Conservation (phyloP, 2,888 invertebrate species). For the Nomada lathburiana region DNA sequence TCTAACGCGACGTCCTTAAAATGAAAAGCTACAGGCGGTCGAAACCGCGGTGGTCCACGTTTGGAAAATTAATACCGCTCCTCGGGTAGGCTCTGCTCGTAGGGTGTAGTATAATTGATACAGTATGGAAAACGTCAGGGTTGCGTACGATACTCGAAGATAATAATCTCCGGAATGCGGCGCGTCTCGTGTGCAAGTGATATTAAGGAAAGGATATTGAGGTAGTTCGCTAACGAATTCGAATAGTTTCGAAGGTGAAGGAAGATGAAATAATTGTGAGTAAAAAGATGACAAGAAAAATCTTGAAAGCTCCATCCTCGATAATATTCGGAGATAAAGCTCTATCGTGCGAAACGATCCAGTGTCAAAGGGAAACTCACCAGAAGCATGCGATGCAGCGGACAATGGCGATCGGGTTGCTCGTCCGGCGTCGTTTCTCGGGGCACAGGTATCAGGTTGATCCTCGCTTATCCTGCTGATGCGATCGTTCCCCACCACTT, state of each 20-base stretch:
- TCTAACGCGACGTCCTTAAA: constrained; percentile 1
- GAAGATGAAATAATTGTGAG: too few relatives aligned
- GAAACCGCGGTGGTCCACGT: neutral
- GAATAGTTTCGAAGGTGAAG: too few relatives aligned
- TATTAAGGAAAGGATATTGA: too few relatives aligned
- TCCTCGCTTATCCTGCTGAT: constrained; percentile 83
- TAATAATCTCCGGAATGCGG: too few relatives aligned
- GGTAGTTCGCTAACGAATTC: too few relatives aligned
- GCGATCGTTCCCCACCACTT: constrained; percentile 88
- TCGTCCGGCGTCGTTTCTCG: constrained; percentile 55
- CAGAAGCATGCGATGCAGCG: constrained; percentile 65
- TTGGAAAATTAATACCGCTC: neutral
- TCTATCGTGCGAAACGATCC: neutral
- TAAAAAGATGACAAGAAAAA: neutral
- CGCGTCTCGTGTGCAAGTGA: too few relatives aligned
- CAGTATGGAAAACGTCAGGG: too few relatives aligned
- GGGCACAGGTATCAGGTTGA: constrained; percentile 73
- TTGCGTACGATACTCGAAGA: too few relatives aligned
- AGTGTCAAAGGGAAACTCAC: constrained; percentile 63
- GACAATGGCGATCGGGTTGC: constrained; percentile 62
- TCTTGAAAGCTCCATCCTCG: neutral
- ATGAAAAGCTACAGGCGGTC: neutral
- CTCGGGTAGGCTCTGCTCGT: neutral
- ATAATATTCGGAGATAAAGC: neutral
- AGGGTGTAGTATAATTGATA: too few relatives aligned